phyloP scores from a whole-genome alignment of 2,113 vertebrate genomes.

The Antechinus flavipes region DNA sequence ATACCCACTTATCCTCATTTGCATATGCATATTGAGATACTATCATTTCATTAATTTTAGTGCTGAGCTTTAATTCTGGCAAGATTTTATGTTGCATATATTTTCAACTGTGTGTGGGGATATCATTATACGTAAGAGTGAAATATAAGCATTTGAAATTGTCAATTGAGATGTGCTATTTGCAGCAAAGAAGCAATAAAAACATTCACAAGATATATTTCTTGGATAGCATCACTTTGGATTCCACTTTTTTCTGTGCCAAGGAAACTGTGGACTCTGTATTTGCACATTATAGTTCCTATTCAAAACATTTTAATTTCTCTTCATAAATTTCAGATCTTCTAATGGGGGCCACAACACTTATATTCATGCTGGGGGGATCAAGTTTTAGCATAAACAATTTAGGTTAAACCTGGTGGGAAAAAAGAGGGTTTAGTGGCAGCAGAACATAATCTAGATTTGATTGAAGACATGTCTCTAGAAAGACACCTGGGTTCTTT shows the following conservation, averaged over 20 bases:
- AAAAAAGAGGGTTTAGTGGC: not conserved
- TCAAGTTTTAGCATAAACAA: not conserved
- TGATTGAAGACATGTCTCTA: not conserved
- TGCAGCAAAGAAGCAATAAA: not conserved
- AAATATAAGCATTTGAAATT: conserved; percentile 54
- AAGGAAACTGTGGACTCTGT: not conserved
- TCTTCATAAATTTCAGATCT: not conserved
- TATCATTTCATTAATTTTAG: conserved; percentile 83
- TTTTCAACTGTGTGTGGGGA: conserved; percentile 61
- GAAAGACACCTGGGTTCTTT: not conserved
- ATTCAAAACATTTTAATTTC: not conserved
- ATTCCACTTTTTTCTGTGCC: not conserved
- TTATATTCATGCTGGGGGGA: accelerated
- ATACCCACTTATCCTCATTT: conserved; percentile 75
- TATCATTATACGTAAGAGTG: conserved; percentile 54
- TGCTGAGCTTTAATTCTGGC: conserved; percentile 75
- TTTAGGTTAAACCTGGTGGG: not conserved
- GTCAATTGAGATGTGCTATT: conserved; percentile 1
- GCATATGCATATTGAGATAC: conserved; percentile 78
- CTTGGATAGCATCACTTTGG: not conserved
- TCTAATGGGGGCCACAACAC: not conserved
- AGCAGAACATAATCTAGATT: not conserved
- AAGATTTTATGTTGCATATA: conserved; percentile 63
- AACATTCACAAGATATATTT: not conserved
- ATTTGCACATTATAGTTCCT: not conserved